Evolutionary conservation across 2,797 vertebrate genomes (phyloP).

Genomic region (Enoplosus armatus): DNA sequence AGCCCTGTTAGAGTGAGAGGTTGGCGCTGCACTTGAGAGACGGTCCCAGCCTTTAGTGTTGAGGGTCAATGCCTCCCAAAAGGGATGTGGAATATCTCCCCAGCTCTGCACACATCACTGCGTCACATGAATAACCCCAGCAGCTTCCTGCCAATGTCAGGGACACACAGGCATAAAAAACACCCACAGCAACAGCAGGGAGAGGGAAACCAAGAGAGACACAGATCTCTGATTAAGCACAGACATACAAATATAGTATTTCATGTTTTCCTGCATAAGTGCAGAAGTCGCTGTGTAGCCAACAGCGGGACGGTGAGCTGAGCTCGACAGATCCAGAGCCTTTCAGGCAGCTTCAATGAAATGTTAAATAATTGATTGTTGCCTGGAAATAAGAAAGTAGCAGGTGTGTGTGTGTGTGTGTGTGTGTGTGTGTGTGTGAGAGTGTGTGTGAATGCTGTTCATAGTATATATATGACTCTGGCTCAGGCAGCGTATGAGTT

Average conservation of each 20-base stretch:
- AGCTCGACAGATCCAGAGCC: conserved; percentile 49
- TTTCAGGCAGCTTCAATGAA: conserved; percentile 62
- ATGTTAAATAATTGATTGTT: conserved; percentile 74
- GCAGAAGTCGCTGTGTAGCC: conserved; percentile 25
- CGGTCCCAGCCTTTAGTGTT: conserved; percentile 54
- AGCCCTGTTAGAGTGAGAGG: conserved; percentile 36
- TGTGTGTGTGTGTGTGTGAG: conserved; percentile 49
- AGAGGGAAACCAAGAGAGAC: conserved; percentile 34
- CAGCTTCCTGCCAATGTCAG: conserved; percentile 66
- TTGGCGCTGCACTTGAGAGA: conserved; percentile 45
- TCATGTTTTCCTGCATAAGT: conserved; percentile 16
- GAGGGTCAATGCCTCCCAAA: conserved; percentile 69
- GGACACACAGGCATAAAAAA: conserved; percentile 40
- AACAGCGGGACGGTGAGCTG: conserved; percentile 30
- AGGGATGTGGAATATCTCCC: conserved; percentile 59
- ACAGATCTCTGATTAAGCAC: conserved; percentile 54
- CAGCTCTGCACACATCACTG: conserved; percentile 70
- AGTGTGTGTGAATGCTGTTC: conserved; percentile 34
- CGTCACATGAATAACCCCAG: conserved; percentile 60
- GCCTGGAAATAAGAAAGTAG: conserved; percentile 53
- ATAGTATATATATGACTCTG: conserved; percentile 42
- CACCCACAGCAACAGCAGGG: conserved; percentile 52
- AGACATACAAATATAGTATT: conserved; percentile 40
- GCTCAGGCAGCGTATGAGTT: conserved; percentile 44
- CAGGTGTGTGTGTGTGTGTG: conserved; percentile 55